Percentiles rank a stretch among this genome's conserved stretches.
These are phyloP conservation scores for Ctenosaura bakeri DNA, from an alignment of 2,797 vertebrate genomes.

Conservation along the genomic window DNA sequence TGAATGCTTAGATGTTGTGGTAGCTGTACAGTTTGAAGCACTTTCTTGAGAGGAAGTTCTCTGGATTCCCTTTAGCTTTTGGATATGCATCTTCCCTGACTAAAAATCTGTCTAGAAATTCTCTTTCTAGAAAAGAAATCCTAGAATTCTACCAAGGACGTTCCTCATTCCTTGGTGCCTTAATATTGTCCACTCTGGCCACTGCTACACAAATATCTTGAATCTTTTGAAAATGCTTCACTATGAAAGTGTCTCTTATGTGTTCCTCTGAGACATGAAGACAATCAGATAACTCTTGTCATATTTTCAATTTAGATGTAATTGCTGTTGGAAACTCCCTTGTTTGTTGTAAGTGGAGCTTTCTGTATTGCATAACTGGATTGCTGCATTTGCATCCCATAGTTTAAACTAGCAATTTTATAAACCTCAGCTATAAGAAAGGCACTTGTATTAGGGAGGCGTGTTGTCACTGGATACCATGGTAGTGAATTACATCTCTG, in stretches of 20 bases:
- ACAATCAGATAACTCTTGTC: constrained; percentile 41
- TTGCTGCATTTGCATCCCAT: constrained; percentile 1
- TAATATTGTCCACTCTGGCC: neutral
- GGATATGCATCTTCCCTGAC: neutral
- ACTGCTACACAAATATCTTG: neutral
- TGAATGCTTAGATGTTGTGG: neutral
- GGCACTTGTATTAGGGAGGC: constrained; percentile 40
- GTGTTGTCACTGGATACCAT: constrained; percentile 67
- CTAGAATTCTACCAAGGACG: neutral
- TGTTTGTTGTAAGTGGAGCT: constrained; percentile 38
- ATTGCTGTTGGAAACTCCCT: constrained; percentile 33
- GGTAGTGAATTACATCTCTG: constrained; percentile 54
- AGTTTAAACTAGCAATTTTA: constrained; percentile 40
- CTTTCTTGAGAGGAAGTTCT: neutral
- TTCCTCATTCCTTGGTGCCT: neutral
- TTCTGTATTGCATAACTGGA: constrained; percentile 7
- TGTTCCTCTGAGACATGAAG: constrained; percentile 44
- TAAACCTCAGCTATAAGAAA: constrained; percentile 31
- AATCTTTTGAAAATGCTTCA: neutral
- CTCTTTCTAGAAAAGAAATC: too few relatives aligned
- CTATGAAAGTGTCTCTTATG: neutral
- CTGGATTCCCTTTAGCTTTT: neutral
- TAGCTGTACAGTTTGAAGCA: neutral
- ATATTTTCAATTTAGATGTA: constrained; percentile 33
- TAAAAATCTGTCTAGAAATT: too few relatives aligned